Evolutionary conservation across 2,113 vertebrate species (phyloP), one percentile per base, ranked within the genome.

Genomic region (Syngnathus typhle): DNA sequence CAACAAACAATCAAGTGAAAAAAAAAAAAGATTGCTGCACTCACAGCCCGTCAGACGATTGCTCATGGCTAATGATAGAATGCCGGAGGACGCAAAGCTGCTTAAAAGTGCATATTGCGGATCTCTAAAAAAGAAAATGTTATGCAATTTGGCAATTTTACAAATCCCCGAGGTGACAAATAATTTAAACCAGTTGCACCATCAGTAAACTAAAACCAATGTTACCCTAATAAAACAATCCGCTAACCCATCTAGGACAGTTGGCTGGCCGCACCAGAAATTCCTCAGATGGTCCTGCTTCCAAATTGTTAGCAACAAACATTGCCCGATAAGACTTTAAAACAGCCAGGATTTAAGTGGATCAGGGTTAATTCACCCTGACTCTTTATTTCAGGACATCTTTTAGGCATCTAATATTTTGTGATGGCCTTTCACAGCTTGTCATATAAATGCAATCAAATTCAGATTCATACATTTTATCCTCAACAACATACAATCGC

Each of bases 61-160:
- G 82, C 82, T 87, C 83, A 83, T 80, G 75, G 83, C 79, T 82
- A 82, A 82, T 89, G 84, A 90, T 89, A 74, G 72, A 75, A 73
- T 60, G 75, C 77, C 65, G 66, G 75, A 70, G 73, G 63, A 63
- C 65, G 72, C 67, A 77, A 65, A 60, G 69, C 69, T 59, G 39
- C 23, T 61, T 61, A 43, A 70, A 70, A 69, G 65, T 65, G 68
- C 81, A 60, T 75, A 62, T 71, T 21, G 8, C 39, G 72, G 56
- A 62, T 74, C 78, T 79, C 78, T 77, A 72, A 52, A 59, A 59
- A 77, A 65, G 27, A 32, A 32, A 54, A 55, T 65, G 65, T 51
- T 68, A 59, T 47, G 64, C 75, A 73, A 85, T 91, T 85, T 88
- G 84, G 27, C 27, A 27, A 27, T 32, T 32, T 32, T 32, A 32